phyloP scores from a whole-genome alignment of 2,797 vertebrate species.

The Lithobates sylvaticus region DNA sequence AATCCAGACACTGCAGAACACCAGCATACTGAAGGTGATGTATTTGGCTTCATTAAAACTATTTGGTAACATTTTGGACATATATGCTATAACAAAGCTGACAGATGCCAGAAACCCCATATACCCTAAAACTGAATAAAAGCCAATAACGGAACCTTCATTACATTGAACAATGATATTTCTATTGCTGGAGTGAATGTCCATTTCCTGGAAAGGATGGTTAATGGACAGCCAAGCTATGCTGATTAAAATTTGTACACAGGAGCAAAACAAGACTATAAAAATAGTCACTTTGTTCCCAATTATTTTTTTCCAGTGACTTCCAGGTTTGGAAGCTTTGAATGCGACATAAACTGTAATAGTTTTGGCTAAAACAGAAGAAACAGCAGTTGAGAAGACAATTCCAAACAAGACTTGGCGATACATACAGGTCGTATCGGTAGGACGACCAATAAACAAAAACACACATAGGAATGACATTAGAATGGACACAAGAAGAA shows the following conservation, averaged over 20 bases:
- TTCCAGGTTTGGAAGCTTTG: slow-evolving; percentile 17
- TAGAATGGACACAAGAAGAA: background rate
- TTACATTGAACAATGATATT: background rate
- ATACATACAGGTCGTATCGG: background rate
- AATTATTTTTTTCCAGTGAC: background rate
- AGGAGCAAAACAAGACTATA: background rate
- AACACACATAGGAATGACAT: background rate
- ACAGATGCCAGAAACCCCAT: slow-evolving; percentile 1
- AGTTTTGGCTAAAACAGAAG: background rate
- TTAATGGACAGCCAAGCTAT: background rate
- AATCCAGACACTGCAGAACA: slow-evolving; percentile 1
- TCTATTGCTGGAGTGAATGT: background rate
- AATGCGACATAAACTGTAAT: background rate
- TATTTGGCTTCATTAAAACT: slow-evolving; percentile 9
- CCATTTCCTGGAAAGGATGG: background rate
- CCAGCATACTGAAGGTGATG: slow-evolving; percentile 3
- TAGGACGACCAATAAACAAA: slow-evolving; percentile 12
- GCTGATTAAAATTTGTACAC: background rate
- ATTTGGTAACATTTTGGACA: background rate
- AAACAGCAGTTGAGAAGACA: background rate
- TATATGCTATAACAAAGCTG: background rate
- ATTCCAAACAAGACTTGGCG: slow-evolving; percentile 1
- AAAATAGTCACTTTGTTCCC: background rate
- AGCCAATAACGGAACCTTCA: background rate
- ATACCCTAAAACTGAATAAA: background rate